A percentile compares a stretch with the other conserved stretches of the same genome.
Conservation (phyloP, 2,797 vertebrate genomes). For the Sebastiscus albofasciatus region DNA sequence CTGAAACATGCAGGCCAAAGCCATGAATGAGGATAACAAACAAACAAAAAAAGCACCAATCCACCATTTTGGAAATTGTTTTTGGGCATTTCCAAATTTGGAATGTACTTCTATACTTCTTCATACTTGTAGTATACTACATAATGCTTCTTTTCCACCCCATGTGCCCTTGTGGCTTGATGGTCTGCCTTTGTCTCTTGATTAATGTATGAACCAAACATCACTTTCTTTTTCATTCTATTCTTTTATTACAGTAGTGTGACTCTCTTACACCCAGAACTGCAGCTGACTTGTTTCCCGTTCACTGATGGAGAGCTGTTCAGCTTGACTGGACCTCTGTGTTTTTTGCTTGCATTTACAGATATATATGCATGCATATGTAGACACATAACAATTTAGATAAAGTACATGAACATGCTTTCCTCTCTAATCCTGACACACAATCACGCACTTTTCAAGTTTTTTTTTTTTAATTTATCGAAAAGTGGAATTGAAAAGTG, state of each 20-base stretch:
- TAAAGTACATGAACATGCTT: not conserved
- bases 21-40: no score
- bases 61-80: not conserved
- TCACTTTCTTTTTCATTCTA: not conserved
- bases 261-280: slow-evolving; percentile 2
- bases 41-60: not conserved
- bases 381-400: not conserved
- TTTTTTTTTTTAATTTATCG: not conserved
- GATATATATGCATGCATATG: not conserved
- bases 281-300: slow-evolving; percentile 11
- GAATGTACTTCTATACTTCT: not conserved
- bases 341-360: not conserved
- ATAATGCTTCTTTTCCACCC: not conserved
- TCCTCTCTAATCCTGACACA: not conserved
- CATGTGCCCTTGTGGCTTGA: not conserved
- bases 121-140: not conserved
- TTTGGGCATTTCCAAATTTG: not conserved
- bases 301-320: not conserved
- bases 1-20: no score
- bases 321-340: not conserved
- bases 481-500: not conserved
- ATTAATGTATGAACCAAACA: not conserved
- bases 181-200: not conserved
- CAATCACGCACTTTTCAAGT: not conserved
- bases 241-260: not conserved